phyloP scores from a whole-genome alignment of 2,888 invertebrate species.

The Polyommatus iphigenia region DNA sequence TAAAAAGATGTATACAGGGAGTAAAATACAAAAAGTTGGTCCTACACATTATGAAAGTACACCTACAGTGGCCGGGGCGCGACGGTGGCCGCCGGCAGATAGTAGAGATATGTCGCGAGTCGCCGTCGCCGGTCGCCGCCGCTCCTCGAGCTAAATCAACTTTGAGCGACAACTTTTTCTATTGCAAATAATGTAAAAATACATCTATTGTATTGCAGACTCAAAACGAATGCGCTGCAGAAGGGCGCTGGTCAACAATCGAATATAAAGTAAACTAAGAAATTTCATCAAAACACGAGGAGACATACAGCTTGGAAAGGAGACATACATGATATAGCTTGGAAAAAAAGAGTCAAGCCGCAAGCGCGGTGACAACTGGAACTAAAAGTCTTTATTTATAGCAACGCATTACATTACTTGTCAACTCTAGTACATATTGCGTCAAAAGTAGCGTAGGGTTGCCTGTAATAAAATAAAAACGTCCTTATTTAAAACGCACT shows the following conservation, averaged over 20 bases:
- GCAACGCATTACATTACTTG: too few relatives aligned
- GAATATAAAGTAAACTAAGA: background rate
- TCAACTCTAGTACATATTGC: too few relatives aligned
- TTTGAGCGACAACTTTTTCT: slow-evolving; percentile 26
- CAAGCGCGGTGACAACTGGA: too few relatives aligned
- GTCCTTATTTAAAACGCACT: too few relatives aligned
- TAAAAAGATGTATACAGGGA: slow-evolving; percentile 39
- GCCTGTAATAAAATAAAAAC: too few relatives aligned
- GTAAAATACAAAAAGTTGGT: slow-evolving; percentile 43
- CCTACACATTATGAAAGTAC: slow-evolving; percentile 39
- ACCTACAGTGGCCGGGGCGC: slow-evolving; percentile 29
- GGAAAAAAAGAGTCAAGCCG: too few relatives aligned
- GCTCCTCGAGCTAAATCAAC: background rate
- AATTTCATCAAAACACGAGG: too few relatives aligned
- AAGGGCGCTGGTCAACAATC: background rate
- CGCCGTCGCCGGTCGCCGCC: background rate
- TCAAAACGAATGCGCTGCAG: background rate
- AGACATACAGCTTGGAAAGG: background rate
- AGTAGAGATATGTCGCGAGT: slow-evolving; percentile 26
- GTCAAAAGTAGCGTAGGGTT: too few relatives aligned
- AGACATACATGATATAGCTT: background rate
- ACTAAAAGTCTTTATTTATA: too few relatives aligned
- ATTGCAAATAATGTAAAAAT: slow-evolving; percentile 29
- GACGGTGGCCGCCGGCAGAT: background rate
- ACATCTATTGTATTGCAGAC: background rate